A percentile compares a stretch with the other conserved stretches of the same genome.
Conservation (phyloP, 1,140 invertebrate species). For the Idris sp. region DNA sequence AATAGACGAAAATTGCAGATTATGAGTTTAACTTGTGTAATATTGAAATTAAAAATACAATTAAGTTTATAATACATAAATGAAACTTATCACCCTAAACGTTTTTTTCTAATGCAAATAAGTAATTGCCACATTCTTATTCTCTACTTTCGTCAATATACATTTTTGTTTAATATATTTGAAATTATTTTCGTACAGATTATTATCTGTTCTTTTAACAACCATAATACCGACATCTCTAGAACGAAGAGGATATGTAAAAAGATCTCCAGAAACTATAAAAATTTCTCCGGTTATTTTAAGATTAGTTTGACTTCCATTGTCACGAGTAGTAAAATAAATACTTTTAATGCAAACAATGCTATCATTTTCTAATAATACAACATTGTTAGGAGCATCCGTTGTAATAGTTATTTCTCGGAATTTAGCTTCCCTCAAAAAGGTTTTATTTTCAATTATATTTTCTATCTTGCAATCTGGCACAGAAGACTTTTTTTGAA, state of each 20-base stretch:
- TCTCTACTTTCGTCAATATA: too few species aligned
- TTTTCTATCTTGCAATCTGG: background rate
- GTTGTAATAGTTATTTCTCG: slow-evolving; percentile 1
- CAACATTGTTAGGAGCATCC: slow-evolving; percentile 6
- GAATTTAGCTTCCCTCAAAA: slow-evolving; percentile 1
- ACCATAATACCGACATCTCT: slow-evolving; percentile 7
- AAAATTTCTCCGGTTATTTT: background rate
- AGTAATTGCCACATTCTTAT: too few species aligned
- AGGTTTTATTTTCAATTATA: slow-evolving; percentile 6
- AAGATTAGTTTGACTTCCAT: background rate
- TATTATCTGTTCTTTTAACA: slow-evolving; percentile 1
- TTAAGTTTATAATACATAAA: too few species aligned
- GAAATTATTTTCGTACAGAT: background rate
- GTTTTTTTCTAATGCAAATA: too few species aligned
- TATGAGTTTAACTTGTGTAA: too few species aligned
- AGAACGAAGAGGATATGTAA: slow-evolving; percentile 2
- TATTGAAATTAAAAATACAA: too few species aligned
- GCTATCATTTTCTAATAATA: background rate
- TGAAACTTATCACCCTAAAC: too few species aligned
- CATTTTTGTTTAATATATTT: too few species aligned
- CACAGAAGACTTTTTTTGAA: background rate
- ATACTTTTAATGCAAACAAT: background rate
- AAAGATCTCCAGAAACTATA: slow-evolving; percentile 6
- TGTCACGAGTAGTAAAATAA: background rate
- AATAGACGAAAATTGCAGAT: too few species aligned